Conservation (phyloP, 1,140 invertebrate species). For the Listronotus bonariensis region DNA sequence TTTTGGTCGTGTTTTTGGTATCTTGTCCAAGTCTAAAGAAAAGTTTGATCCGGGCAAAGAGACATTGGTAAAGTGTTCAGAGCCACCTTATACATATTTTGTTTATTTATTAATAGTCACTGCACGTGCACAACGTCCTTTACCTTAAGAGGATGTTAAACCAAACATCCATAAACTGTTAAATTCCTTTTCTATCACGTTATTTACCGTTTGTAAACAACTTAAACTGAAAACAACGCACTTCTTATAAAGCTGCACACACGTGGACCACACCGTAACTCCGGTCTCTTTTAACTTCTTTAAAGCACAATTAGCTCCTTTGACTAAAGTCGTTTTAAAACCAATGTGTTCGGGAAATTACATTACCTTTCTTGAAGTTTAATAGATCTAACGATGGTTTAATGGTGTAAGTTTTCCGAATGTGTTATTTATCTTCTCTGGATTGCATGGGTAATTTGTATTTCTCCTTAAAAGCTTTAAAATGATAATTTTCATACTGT, state of each 20-base stretch:
- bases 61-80: no score
- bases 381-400: conserved; percentile 14
- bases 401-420: background rate
- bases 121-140: conserved; percentile 13
- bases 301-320: conserved; percentile 31
- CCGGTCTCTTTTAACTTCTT: conserved; percentile 28
- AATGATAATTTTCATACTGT: no score
- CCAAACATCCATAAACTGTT: conserved; percentile 28
- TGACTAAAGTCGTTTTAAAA: conserved; percentile 20
- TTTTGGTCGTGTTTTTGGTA: no score
- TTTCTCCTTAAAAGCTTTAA: no score
- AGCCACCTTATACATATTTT: no score
- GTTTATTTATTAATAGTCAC: no score
- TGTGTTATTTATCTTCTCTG: no score
- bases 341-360: conserved; percentile 22
- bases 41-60: no score
- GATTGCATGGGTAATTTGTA: no score
- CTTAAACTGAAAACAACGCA: conserved; percentile 37
- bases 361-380: conserved; percentile 21
- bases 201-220: conserved; percentile 39
- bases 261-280: conserved; percentile 42
- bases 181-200: conserved; percentile 17
- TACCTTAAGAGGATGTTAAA: background rate
- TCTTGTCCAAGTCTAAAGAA: no score
- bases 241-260: conserved; percentile 37